Evolutionary conservation across 1,140 invertebrate genomes (phyloP), one percentile per base, ranked within the genome.

Genomic region (Brachystomella parvula): DNA sequence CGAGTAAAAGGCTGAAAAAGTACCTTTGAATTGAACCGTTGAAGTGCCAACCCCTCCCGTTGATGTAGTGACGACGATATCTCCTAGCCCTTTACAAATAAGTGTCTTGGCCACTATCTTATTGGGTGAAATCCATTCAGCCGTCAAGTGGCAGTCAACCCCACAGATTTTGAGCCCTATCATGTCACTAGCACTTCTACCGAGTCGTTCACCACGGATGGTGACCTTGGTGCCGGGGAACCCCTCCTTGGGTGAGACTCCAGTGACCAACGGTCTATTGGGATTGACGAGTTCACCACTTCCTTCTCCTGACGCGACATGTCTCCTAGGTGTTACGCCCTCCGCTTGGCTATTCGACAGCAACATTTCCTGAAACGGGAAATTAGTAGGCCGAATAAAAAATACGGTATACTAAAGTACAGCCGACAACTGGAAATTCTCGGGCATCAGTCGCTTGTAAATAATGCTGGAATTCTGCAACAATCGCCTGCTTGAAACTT

Each of bases 201-300:
- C 96, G 24, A 99, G 82, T 81, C 96, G 90, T 82, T 99, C 96
- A 68, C 96, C 96, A 72, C 96, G 83, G 71, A 99, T 92, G 3
- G 88, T 98, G 0, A 99, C 88, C 75, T 90, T 86, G 3, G 95
- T 99, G n/a, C 39, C 39, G 19, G 96, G 94, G 30, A 92, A 91
- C 2, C 96, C 96, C 82, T 99, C 95, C 75, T 97, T 98, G 0
- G 96, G 96, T 1, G 95, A 98, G 64, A 99, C 86, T 12, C 96
- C 96, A 29, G 95, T 98, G 3, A 98, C 95, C 61, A 92, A 84
- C 17, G 90, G 90, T 1, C 31, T 47, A 29, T 53, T 53, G 9
- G 49, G 49, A 24, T 53, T 53, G 15, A 26, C 15, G 6, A 26
- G 9, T 15, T 15, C 15, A 24, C 24, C 24, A 44, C 9, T 12